phyloP scores from a whole-genome alignment of 2,113 vertebrate genomes.

The Lanius collurio region DNA sequence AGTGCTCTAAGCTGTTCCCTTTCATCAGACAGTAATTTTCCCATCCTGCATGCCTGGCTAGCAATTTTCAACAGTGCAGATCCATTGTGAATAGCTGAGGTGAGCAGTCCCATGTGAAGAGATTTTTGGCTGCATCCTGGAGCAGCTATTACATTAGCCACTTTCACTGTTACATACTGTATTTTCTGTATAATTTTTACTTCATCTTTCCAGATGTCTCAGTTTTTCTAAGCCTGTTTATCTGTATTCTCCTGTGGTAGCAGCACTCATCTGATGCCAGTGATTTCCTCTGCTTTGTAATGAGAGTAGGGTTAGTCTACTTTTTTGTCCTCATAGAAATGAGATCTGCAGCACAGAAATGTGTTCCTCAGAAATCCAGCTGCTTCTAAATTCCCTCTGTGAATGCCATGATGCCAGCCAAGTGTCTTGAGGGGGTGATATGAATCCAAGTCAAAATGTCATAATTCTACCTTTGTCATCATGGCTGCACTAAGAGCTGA shows the following conservation, averaged over 20 bases:
- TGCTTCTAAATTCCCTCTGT: background rate
- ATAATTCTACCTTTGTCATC: background rate
- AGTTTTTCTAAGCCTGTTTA: constrained; percentile 19
- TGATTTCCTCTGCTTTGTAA: background rate
- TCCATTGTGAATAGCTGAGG: background rate
- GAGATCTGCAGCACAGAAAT: background rate
- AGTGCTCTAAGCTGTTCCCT: background rate
- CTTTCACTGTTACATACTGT: background rate
- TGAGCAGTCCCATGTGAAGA: background rate
- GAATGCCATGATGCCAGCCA: background rate
- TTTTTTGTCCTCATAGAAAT: background rate
- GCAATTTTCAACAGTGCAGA: background rate
- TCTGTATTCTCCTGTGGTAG: background rate
- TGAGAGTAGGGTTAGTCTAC: background rate
- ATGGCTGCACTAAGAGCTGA: background rate
- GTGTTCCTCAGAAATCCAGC: background rate
- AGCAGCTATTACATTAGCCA: background rate
- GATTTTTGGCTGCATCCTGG: background rate
- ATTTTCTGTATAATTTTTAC: background rate
- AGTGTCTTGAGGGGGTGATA: background rate
- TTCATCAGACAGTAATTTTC: background rate
- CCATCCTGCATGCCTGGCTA: background rate
- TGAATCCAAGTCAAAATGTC: background rate
- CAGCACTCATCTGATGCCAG: background rate
- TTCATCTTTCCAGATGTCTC: background rate